Evolutionary conservation across 2,113 vertebrate genomes (phyloP), one percentile per base, ranked within the genome.

Genomic region (Tenebrosternarchus preto): DNA sequence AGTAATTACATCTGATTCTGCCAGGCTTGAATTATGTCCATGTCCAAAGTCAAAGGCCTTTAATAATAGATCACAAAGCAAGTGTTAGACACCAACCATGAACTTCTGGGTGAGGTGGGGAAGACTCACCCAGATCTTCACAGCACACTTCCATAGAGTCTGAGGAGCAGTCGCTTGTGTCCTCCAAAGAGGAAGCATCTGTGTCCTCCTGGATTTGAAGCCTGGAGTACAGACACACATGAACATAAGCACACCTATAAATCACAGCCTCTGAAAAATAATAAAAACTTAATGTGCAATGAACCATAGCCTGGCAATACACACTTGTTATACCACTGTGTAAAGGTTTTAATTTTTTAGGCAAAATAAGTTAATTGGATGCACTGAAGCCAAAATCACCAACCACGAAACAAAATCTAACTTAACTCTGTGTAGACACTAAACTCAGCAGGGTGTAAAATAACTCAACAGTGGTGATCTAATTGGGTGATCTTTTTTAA

Each of bases 91-190:
- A 70, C 50, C 8, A 6, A 25, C 36, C 68, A 73, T 80, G 68
- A 80, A 63, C 69, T 53, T 15, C 36, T 17, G 63, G 50, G 50
- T 31, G 12, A 55, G 74, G 63, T 55, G 36, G 56, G 36, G 71
- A 4, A 57, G 8, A 87, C 93, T 91, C 78, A 93, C 92, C 89
- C 0, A 91, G 59, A 73, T 92, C 89, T 3, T 93, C 91, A 81
- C 91, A 91, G 84, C 89, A 92, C 22, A 92, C 87, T 81, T 93
- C 93, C 92, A 92, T 92, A 74, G 92, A 93, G 83, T 93, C 92
- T 2, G 91, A 92, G 25, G 92, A 92, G 78, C 90, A 90, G 81
- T 93, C 92, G 71, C 90, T 93, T n/a, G 92, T 83, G 61, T 94
- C 90, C 74, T 93, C 91, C 31, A 90, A 83, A n/a, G 86, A 82